Evolutionary conservation across 2,797 vertebrate genomes (phyloP), one percentile per base, ranked within the genome.

Genomic region (Pipistrellus pipistrellus): DNA sequence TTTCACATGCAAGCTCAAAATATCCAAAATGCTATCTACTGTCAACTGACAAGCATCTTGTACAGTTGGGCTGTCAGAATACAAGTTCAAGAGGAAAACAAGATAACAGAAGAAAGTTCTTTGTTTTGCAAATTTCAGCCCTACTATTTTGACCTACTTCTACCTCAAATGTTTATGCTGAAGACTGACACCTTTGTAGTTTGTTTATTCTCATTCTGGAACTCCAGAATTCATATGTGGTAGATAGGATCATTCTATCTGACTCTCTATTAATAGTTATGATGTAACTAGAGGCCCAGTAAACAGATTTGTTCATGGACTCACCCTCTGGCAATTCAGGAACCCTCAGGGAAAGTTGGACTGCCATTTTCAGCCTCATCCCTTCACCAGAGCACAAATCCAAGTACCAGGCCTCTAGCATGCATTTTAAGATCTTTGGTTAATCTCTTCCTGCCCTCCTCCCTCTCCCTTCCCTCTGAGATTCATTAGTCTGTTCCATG

Each of bases 151-250:
- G 15, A 77, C 9, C 17, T 64, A 25, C 57, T 89, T 8, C 13
- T 77, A 75, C 75, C n/a, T 69, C 44, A 94, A 81, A 89, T 46
- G 35, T 73, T 92, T 91, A 14, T 25, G n/a, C 13, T 20, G n/a
- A 69, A 41, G 11, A 66, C 0, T 71, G 55, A 68, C 12, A 51
- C 1, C 0, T 27, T 30, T 89, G 32, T 14, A 41, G 23, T 8
- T 41, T 88, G 8, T 83, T 90, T 55, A 53, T 46, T 27, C 6
- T 62, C 20, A 53, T 71, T 64, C 10, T 87, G 3, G 15, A 85
- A 48, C 7, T 48, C 8, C 8, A 46, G n/a, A 62, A 69, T 78
- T 73, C 25, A 35, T 51, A 4, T 87, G 14, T 11, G 4, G 10
- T 53, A 59, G 32, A 68, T 59, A 41, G 21, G 25, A 20, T 68